phyloP scores from a whole-genome alignment of 2,888 invertebrate species.

The Molanna angustata region DNA sequence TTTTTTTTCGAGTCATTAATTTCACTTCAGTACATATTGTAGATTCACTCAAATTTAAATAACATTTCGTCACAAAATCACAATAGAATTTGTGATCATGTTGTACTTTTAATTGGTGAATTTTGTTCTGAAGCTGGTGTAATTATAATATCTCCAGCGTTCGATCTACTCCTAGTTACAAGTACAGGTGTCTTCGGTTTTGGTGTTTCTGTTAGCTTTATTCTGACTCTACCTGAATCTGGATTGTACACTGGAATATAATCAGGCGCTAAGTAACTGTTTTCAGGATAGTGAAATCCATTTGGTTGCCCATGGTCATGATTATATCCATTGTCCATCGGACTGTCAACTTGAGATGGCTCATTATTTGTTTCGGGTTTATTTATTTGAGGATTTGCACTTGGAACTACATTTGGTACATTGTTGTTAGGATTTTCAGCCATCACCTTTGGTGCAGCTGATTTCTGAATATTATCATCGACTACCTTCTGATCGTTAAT shows the following conservation, averaged over 20 bases:
- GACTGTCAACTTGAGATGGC: neutral
- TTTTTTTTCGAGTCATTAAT: too few species aligned
- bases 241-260: conserved; percentile 59
- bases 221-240: conserved; percentile 74
- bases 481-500: conserved; percentile 28
- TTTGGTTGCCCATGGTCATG: conserved; percentile 50
- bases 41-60: too few species aligned
- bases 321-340: conserved; percentile 46
- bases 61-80: too few species aligned
- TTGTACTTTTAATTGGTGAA: conserved; percentile 22
- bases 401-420: neutral
- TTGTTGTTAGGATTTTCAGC: conserved; percentile 13
- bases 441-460: conserved; percentile 34
- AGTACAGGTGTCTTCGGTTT: conserved; percentile 80
- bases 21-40: too few species aligned
- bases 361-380: too few species aligned
- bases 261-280: conserved; percentile 49
- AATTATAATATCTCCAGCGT: conserved; percentile 74
- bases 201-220: conserved; percentile 72
- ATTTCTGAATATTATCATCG: conserved; percentile 43
- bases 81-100: too few species aligned
- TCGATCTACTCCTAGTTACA: conserved; percentile 72
- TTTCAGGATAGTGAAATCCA: conserved; percentile 45
- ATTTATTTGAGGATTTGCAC: too few species aligned
- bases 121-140: conserved; percentile 53